These are phyloP conservation scores for Parasteatoda tepidariorum DNA, from an alignment of 1,140 invertebrate species.

Conservation along the genomic window DNA sequence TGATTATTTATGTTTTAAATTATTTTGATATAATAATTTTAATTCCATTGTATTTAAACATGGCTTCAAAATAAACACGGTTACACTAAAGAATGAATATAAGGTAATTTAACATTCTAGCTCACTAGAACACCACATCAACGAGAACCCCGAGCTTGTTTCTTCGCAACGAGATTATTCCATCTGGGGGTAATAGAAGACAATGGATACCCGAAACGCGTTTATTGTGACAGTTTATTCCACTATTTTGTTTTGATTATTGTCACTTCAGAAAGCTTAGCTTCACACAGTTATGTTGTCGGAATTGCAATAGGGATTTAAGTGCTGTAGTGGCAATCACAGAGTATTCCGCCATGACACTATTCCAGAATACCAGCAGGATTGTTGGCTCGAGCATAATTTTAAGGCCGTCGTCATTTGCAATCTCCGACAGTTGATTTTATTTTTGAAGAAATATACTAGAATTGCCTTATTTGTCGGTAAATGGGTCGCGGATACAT, in stretches of 20 bases:
- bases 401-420: conserved; percentile 46
- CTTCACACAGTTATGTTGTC: conserved; percentile 59
- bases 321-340: conserved; percentile 47
- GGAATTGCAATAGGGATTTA: conserved; percentile 55
- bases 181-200: background rate
- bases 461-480: background rate
- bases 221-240: conserved; percentile 9
- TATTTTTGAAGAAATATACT: background rate
- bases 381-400: conserved; percentile 56
- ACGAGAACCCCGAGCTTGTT: conserved; percentile 6
- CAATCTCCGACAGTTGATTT: conserved; percentile 8
- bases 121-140: background rate
- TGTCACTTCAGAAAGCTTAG: conserved; percentile 59
- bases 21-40: background rate
- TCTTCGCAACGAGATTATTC: background rate
- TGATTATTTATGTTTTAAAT: background rate
- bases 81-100: background rate
- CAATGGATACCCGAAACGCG: conserved; percentile 25
- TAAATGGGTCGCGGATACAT: background rate
- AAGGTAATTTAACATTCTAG: background rate
- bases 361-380: conserved; percentile 37
- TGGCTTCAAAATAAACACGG: background rate
- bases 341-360: conserved; percentile 56
- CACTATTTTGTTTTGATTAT: conserved; percentile 10
- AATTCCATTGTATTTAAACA: background rate